Evolutionary conservation across 2,797 vertebrate genomes (phyloP).

Genomic region (Agapornis canus): DNA sequence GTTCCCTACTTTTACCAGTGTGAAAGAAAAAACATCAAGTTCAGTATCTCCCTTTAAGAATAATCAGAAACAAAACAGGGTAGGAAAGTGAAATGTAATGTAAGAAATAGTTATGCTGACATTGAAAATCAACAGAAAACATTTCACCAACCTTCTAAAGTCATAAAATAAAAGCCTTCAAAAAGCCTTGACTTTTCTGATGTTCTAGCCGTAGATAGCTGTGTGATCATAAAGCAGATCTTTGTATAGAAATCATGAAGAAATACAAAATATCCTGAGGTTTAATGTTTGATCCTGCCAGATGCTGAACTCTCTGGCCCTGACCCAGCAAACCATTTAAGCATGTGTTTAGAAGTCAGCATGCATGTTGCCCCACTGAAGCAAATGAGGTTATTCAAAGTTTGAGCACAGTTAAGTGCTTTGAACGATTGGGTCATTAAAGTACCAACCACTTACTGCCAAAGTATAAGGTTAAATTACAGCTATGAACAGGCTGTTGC

Average conservation of each 20-base stretch:
- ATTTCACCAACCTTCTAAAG: not conserved
- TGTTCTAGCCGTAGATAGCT: not conserved
- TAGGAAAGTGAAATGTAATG: not conserved
- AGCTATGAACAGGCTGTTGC: not conserved
- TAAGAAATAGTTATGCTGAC: not conserved
- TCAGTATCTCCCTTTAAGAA: not conserved
- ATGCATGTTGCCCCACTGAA: not conserved
- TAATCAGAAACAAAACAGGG: not conserved
- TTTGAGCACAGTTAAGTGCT: conserved; percentile 19
- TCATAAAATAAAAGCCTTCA: not conserved
- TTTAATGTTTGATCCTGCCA: conserved; percentile 24
- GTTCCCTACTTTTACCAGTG: not conserved
- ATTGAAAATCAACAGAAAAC: not conserved
- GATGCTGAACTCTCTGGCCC: conserved; percentile 5
- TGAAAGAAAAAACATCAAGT: not conserved
- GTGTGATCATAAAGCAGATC: not conserved
- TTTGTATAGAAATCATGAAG: not conserved
- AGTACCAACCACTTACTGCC: conserved; percentile 36
- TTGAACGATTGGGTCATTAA: conserved; percentile 17
- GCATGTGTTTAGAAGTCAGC: not conserved
- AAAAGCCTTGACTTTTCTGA: not conserved
- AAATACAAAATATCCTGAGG: not conserved
- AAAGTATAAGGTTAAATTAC: not conserved
- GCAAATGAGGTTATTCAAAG: conserved; percentile 5
- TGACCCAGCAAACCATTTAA: conserved; percentile 20